These are phyloP conservation scores for Spodoptera exigua DNA, from an alignment of 2,888 invertebrate species.

Conservation along the genomic window DNA sequence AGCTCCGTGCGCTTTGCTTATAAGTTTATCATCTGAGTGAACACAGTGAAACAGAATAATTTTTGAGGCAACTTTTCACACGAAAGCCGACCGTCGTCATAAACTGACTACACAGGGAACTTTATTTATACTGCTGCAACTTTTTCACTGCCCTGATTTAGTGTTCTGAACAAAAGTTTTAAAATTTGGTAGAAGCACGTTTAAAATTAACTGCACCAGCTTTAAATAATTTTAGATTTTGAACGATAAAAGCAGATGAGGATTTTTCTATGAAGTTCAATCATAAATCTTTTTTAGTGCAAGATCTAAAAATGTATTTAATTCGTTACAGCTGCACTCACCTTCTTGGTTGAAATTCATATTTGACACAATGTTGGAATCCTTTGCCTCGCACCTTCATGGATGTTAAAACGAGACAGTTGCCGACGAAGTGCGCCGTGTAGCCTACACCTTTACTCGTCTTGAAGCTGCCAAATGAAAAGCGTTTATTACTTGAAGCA, in stretches of 20 bases:
- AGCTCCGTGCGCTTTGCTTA: slow-evolving; percentile 27
- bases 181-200: slow-evolving; percentile 73
- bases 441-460: slow-evolving; percentile 99
- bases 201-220: slow-evolving; percentile 16
- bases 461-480: slow-evolving; percentile 93
- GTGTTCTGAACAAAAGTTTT: slow-evolving; percentile 43
- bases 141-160: slow-evolving; percentile 55
- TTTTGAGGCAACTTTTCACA: slow-evolving; percentile 42
- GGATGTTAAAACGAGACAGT: slow-evolving; percentile 98
- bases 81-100: slow-evolving; percentile 33
- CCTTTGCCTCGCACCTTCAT: slow-evolving; percentile 99
- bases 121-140: slow-evolving; percentile 51
- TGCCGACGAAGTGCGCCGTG: slow-evolving; percentile 99
- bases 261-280: not conserved
- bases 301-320: no score
- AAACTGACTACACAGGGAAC: slow-evolving; percentile 48
- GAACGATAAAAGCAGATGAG: not conserved
- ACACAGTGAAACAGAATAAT: slow-evolving; percentile 20
- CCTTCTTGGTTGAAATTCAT: slow-evolving; percentile 99
- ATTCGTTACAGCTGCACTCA: slow-evolving; percentile 50
- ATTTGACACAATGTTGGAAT: slow-evolving; percentile 99
- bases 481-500: not conserved
- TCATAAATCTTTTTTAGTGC: not conserved
- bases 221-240: slow-evolving; percentile 8
- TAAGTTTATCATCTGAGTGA: slow-evolving; percentile 26